These are phyloP conservation scores for Belgica antarctica DNA, from an alignment of 2,888 invertebrate species.

Conservation along the genomic window DNA sequence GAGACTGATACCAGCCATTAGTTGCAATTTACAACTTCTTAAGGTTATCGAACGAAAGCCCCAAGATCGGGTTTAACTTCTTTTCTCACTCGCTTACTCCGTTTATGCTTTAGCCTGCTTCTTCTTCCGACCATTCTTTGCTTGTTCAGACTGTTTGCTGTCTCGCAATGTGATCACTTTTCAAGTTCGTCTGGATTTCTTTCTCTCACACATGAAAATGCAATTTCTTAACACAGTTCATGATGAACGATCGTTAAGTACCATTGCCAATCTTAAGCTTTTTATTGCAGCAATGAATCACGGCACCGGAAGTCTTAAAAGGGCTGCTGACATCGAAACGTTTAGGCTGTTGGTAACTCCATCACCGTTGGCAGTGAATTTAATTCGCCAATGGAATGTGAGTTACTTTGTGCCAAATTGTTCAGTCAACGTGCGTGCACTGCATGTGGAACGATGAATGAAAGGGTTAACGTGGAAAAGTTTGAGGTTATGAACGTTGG, in stretches of 20 bases:
- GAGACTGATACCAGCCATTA: slow-evolving; percentile 19
- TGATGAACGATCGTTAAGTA: slow-evolving; percentile 7
- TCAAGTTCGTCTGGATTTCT: slow-evolving; percentile 42
- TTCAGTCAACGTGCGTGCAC: slow-evolving; percentile 2
- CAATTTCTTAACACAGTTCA: not conserved
- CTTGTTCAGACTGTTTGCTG: slow-evolving; percentile 12
- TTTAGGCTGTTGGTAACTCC: slow-evolving; percentile 42
- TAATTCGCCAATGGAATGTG: slow-evolving; percentile 39
- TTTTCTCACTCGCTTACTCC: slow-evolving; percentile 32
- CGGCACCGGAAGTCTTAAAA: slow-evolving; percentile 12
- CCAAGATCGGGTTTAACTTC: slow-evolving; percentile 41
- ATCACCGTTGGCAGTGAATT: slow-evolving; percentile 40
- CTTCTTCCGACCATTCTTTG: not conserved
- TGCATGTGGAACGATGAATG: no score
- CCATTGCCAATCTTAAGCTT: not conserved
- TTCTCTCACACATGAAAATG: not conserved
- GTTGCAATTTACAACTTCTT: slow-evolving; percentile 42
- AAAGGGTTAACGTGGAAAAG: no score
- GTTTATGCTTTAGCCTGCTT: not conserved
- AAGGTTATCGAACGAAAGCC: slow-evolving; percentile 42
- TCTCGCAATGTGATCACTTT: slow-evolving; percentile 37
- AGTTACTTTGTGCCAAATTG: slow-evolving; percentile 32
- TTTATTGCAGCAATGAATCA: slow-evolving; percentile 11
- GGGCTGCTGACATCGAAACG: slow-evolving; percentile 9
- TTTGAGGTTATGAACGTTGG: no score